Evolutionary conservation across 2,113 vertebrate species (phyloP).

Genomic region (Cromileptes altivelis): DNA sequence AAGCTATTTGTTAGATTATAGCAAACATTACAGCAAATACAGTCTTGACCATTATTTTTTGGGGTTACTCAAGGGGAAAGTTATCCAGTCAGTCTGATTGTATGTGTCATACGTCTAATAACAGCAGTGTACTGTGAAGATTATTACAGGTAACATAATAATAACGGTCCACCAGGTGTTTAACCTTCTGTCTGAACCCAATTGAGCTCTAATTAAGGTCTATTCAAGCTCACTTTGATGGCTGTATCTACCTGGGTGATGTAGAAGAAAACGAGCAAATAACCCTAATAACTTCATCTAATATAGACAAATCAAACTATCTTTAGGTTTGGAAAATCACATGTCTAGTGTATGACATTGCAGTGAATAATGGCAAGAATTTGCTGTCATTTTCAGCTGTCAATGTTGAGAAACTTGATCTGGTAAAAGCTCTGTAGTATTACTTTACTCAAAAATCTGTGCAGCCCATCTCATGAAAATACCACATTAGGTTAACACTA

Average conservation of each 20-base stretch:
- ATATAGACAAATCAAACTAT: not conserved
- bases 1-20: not conserved
- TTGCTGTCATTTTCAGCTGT: not conserved
- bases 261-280: not conserved
- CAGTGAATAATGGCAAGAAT: not conserved
- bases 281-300: not conserved
- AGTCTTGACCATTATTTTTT: not conserved
- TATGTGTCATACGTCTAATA: not conserved
- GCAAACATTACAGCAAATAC: not conserved
- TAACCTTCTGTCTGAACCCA: not conserved
- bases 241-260: not conserved
- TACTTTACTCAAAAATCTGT: not conserved
- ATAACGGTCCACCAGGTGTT: not conserved
- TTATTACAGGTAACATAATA: not conserved
- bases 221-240: not conserved
- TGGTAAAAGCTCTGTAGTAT: not conserved
- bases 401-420: not conserved
- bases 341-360: not conserved
- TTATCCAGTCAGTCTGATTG: fast-evolving
- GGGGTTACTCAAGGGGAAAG: fast-evolving
- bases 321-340: not conserved
- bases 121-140: not conserved
- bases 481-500: not conserved
- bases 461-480: not conserved
- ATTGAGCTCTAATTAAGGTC: not conserved